Percentiles rank a stretch among this genome's conserved stretches.
Conservation (phyloP, 2,113 vertebrate genomes). For the Neomonachus schauinslandi region DNA sequence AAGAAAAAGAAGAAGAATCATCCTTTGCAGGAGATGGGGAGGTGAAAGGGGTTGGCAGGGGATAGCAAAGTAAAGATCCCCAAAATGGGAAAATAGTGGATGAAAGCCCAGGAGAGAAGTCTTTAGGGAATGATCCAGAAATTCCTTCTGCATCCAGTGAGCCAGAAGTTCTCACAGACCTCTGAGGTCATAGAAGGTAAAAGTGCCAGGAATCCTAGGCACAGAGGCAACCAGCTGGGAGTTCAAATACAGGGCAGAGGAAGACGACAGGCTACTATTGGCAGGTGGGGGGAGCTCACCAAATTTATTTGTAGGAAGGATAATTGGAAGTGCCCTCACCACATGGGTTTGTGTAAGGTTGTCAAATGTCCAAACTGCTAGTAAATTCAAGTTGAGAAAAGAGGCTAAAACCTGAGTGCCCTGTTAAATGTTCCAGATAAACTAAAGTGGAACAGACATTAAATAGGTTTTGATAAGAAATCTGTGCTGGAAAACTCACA, state of each 20-base stretch:
- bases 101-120: not conserved
- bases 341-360: too few relatives aligned
- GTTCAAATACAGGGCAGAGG: not conserved
- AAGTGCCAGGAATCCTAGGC: not conserved
- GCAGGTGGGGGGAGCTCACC: not conserved
- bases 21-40: not conserved
- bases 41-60: not conserved
- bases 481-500: not conserved
- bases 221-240: not conserved
- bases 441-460: not conserved
- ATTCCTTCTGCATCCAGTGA: not conserved
- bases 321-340: not conserved
- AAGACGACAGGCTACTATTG: not conserved
- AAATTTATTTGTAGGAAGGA: not conserved
- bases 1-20: not conserved
- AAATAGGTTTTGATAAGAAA: not conserved
- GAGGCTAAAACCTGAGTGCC: not conserved
- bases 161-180: not conserved
- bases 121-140: not conserved
- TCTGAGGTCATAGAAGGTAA: not conserved
- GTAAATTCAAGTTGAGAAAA: not conserved
- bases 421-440: not conserved
- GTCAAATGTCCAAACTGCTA: not conserved
- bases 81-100: not conserved
- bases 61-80: not conserved